A percentile compares a stretch with the other conserved stretches of the same genome.
phyloP scores from a whole-genome alignment of 2,888 invertebrate species.

The Folsomia manolachei region DNA sequence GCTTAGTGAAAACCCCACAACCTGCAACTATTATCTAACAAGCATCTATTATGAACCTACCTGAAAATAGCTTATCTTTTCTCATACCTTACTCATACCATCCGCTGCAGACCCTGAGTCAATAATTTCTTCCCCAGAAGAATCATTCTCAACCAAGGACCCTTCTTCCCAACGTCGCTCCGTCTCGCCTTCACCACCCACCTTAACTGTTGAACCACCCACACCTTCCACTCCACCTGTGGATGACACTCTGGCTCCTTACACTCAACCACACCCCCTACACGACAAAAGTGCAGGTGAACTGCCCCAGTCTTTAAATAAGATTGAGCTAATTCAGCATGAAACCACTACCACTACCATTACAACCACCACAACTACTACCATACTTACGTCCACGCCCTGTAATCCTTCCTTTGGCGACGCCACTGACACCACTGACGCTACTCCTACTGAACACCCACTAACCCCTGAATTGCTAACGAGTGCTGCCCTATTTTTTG shows the following conservation, averaged over 20 bases:
- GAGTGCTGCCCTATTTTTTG: slow-evolving; percentile 28
- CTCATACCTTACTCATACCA: too few species aligned
- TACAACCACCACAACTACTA: neutral
- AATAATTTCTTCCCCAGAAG: too few species aligned
- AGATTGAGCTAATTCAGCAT: neutral
- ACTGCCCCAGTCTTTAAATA: neutral
- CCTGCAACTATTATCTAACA: too few species aligned
- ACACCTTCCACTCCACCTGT: slow-evolving; percentile 23
- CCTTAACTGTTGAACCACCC: slow-evolving; percentile 24
- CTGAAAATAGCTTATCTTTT: too few species aligned
- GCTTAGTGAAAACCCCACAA: too few species aligned
- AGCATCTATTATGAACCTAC: too few species aligned
- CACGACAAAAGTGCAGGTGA: too few species aligned
- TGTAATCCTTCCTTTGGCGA: too few species aligned
- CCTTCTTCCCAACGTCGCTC: too few species aligned
- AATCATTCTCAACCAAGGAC: too few species aligned
- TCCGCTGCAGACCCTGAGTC: too few species aligned
- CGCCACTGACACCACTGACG: slow-evolving; percentile 3
- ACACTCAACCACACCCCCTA: slow-evolving; percentile 33
- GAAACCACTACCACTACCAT: slow-evolving; percentile 11
- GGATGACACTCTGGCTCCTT: slow-evolving; percentile 10
- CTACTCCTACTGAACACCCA: neutral
- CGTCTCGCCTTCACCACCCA: too few species aligned
- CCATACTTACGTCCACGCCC: neutral
- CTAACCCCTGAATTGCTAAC: neutral